Evolutionary conservation across 2,113 vertebrate species (phyloP).

Genomic region (Eurystomus gularis): DNA sequence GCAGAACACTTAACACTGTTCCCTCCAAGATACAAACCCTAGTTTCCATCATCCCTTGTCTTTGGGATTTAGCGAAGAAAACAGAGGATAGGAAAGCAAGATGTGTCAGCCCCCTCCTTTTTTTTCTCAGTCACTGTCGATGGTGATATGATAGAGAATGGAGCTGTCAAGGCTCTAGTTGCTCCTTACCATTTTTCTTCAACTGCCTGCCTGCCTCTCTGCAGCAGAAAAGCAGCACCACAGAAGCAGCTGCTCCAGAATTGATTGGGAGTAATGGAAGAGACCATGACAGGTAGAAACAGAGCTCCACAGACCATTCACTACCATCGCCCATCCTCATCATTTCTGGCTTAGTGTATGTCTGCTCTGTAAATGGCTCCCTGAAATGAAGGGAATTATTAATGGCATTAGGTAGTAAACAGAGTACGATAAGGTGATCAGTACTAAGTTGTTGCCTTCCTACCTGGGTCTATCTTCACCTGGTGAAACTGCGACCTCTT

Average conservation of each 20-base stretch:
- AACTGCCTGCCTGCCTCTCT: not conserved
- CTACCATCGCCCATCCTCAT: not conserved
- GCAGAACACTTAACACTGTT: not conserved
- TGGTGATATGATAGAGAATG: not conserved
- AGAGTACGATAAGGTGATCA: not conserved
- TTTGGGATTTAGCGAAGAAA: not conserved
- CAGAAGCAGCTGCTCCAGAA: not conserved
- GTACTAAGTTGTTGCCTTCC: not conserved
- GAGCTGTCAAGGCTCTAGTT: not conserved
- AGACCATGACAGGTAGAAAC: not conserved
- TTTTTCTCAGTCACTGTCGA: not conserved
- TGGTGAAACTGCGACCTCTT: not conserved
- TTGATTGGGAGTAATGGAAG: not conserved
- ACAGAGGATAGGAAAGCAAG: not conserved
- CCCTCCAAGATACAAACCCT: not conserved
- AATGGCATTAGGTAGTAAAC: not conserved
- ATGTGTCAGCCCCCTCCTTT: not conserved
- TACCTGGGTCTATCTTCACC: not conserved
- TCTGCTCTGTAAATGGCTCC: not conserved
- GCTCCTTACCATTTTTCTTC: not conserved
- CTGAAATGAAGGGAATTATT: not conserved
- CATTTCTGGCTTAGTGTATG: not conserved
- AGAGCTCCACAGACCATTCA: not conserved
- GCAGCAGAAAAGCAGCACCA: not conserved
- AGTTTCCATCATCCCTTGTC: not conserved